Evolutionary conservation across 2,888 invertebrate genomes (phyloP).

Genomic region (Ectemnius continuus): DNA sequence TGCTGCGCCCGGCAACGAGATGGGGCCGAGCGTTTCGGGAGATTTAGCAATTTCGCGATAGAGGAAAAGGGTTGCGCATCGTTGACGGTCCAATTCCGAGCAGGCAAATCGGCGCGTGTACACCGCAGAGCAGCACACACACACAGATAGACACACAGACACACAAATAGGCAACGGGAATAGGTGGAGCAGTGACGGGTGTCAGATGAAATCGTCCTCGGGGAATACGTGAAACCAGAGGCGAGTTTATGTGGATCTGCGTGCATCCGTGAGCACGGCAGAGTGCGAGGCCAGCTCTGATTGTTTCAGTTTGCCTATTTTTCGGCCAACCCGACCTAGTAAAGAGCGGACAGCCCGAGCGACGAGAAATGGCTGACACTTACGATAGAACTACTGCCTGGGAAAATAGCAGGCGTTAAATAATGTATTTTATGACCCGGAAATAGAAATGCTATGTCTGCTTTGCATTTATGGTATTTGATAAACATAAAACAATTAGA

Average conservation of each 20-base stretch:
- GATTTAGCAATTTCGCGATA: conserved; percentile 33
- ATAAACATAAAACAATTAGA: too few relatives aligned
- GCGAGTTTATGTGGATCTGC: too few relatives aligned
- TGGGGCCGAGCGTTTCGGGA: conserved; percentile 12
- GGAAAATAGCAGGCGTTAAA: too few relatives aligned
- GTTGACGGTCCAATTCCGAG: conserved; percentile 41
- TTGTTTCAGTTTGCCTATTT: conserved; percentile 50
- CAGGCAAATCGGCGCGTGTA: conserved; percentile 40
- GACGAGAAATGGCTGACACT: not conserved
- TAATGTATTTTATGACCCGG: too few relatives aligned
- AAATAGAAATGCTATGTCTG: too few relatives aligned
- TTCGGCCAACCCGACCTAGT: conserved; percentile 34
- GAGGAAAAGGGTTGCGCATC: conserved; percentile 35
- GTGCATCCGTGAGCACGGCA: conserved; percentile 3
- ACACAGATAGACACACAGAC: not conserved
- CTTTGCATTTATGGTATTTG: too few relatives aligned
- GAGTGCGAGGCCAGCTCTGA: conserved; percentile 14
- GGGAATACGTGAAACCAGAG: conserved; percentile 34
- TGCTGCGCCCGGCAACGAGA: not conserved
- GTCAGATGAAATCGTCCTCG: conserved; percentile 43
- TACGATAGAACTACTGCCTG: too few relatives aligned
- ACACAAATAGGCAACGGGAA: not conserved
- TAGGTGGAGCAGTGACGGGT: too few relatives aligned
- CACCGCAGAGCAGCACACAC: not conserved
- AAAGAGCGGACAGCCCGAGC: conserved; percentile 8